These are phyloP conservation scores for Lycocorax pyrrhopterus DNA, from an alignment of 2,113 vertebrate species.

Conservation along the genomic window DNA sequence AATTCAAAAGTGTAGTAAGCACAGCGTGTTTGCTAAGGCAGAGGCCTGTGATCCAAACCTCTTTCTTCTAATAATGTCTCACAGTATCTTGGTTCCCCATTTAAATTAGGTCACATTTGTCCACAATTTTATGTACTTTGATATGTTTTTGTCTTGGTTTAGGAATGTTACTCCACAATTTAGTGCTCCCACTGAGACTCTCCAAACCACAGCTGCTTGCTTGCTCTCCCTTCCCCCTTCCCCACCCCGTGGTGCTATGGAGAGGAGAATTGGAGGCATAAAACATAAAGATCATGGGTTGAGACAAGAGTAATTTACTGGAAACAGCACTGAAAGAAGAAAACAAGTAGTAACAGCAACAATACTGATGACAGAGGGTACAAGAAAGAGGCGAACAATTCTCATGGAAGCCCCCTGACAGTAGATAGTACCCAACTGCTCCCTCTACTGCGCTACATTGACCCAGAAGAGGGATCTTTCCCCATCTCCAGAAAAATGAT, in stretches of 20 bases:
- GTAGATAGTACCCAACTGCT: not conserved
- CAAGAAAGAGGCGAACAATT: not conserved
- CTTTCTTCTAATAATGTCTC: not conserved
- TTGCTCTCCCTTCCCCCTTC: not conserved
- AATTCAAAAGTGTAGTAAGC: not conserved
- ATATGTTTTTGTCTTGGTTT: not conserved
- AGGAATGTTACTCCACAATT: not conserved
- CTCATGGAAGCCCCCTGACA: not conserved
- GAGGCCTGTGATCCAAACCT: not conserved
- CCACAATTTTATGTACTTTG: not conserved
- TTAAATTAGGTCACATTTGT: not conserved
- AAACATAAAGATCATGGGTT: not conserved
- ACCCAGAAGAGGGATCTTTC: not conserved
- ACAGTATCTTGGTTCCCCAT: not conserved
- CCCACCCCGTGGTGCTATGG: accelerated
- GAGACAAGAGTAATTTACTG: not conserved
- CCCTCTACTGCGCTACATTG: accelerated
- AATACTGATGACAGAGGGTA: not conserved
- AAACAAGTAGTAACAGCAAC: not conserved
- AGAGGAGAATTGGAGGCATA: not conserved
- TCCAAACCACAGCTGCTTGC: not conserved
- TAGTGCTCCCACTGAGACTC: not conserved
- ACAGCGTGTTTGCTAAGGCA: not conserved
- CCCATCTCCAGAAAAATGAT: not conserved
- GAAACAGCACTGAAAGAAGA: not conserved